A percentile compares a stretch with the other conserved stretches of the same genome.
Evolutionary conservation across 2,888 invertebrate species (phyloP).

Genomic region (Venustoraphidia nigricollis): DNA sequence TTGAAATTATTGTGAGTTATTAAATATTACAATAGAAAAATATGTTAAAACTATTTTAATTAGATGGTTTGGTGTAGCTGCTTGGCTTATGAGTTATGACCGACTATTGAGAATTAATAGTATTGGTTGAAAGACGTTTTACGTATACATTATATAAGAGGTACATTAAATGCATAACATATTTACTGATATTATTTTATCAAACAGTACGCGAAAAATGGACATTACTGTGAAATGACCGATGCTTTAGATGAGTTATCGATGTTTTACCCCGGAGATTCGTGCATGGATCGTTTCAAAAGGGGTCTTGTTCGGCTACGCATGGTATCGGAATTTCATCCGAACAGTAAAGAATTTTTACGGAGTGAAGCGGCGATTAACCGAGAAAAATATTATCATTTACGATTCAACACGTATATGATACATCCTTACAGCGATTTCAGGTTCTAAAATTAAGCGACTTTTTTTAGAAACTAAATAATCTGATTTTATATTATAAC

Average conservation of each 20-base stretch:
- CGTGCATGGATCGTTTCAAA: background rate
- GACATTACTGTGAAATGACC: slow-evolving; percentile 11
- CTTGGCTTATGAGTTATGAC: no score
- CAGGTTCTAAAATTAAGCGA: slow-evolving; percentile 11
- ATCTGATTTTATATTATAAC: no score
- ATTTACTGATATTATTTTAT: no score
- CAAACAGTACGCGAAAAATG: slow-evolving; percentile 10
- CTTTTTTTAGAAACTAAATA: no score
- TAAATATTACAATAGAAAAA: no score
- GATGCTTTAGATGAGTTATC: slow-evolving; percentile 10
- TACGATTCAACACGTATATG: slow-evolving; percentile 20
- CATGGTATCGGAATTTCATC: slow-evolving; percentile 22
- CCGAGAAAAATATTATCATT: slow-evolving; percentile 23
- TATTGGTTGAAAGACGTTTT: no score
- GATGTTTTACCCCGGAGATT: slow-evolving; percentile 6
- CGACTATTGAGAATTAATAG: no score
- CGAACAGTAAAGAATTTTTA: slow-evolving; percentile 19
- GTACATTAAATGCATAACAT: no score
- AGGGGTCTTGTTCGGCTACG: slow-evolving; percentile 10
- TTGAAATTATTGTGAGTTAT: no score
- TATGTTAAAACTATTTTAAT: no score
- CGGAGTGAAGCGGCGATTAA: slow-evolving; percentile 23
- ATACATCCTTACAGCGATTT: slow-evolving; percentile 28
- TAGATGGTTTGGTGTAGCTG: no score
- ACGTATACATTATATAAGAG: no score